phyloP scores from a whole-genome alignment of 2,797 vertebrate species.

The Streptopelia turtur region DNA sequence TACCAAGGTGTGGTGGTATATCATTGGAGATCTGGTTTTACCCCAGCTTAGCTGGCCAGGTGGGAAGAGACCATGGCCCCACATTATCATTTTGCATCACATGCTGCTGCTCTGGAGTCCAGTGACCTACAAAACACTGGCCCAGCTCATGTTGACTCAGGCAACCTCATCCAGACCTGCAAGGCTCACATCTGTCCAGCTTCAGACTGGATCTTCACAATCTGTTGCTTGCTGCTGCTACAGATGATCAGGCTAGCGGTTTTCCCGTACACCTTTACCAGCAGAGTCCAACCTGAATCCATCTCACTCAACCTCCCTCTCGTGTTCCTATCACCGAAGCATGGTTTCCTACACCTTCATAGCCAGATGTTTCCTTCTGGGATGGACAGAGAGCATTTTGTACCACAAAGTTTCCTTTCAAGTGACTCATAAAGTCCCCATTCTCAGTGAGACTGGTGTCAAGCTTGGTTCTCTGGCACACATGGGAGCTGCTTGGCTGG shows the following conservation, averaged over 20 bases:
- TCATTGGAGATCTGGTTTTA: not conserved
- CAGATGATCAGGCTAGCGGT: not conserved
- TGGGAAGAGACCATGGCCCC: not conserved
- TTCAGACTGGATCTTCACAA: not conserved
- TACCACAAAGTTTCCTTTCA: not conserved
- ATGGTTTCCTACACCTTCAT: not conserved
- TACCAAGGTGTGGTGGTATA: not conserved
- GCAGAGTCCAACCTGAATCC: not conserved
- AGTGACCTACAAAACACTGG: not conserved
- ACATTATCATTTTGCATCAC: not conserved
- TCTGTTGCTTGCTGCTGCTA: not conserved
- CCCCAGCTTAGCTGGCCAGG: not conserved
- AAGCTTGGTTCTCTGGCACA: fast-evolving
- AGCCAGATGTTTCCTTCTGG: not conserved
- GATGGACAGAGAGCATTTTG: not conserved
- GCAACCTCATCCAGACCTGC: not conserved
- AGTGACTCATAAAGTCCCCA: fast-evolving
- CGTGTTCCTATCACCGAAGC: fast-evolving
- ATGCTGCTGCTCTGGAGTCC: not conserved
- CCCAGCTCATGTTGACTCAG: not conserved
- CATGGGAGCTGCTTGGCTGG: not conserved
- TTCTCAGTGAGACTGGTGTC: fast-evolving
- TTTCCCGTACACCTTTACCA: not conserved
- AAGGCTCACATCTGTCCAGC: not conserved
- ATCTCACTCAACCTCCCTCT: not conserved